Evolutionary conservation across 2,113 vertebrate genomes (phyloP).

Genomic region (Brachyistius frenatus): DNA sequence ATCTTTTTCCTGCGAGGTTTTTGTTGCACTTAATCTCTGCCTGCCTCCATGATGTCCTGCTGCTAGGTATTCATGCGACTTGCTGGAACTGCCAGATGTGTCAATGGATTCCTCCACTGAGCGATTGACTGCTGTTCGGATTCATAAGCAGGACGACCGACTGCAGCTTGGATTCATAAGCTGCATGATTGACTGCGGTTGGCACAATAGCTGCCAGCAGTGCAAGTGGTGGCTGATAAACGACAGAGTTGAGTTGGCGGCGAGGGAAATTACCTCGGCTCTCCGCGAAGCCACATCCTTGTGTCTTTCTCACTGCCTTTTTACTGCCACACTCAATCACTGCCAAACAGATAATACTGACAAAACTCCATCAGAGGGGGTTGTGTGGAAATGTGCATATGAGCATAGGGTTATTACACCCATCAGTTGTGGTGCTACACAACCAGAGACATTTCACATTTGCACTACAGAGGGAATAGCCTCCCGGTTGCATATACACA

Average conservation of each 20-base stretch:
- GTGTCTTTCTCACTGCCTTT: constrained; percentile 74
- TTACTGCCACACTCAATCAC: constrained; percentile 81
- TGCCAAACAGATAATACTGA: constrained; percentile 76
- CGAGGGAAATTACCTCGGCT: constrained; percentile 80
- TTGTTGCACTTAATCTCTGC: constrained; percentile 48
- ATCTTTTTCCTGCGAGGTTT: constrained; percentile 11
- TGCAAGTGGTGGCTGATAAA: constrained; percentile 81
- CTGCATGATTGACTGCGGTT: constrained; percentile 81
- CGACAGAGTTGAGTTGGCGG: constrained; percentile 66
- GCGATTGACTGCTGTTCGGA: constrained; percentile 75
- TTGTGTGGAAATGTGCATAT: constrained; percentile 60
- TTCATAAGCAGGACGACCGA: constrained; percentile 79
- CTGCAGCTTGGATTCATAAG: constrained; percentile 72
- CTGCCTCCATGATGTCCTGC: constrained; percentile 45
- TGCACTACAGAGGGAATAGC: constrained; percentile 43
- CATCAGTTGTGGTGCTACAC: constrained; percentile 59
- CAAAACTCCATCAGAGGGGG: constrained; percentile 49
- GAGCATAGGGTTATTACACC: constrained; percentile 62
- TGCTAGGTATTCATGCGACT: constrained; percentile 55
- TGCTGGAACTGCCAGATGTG: constrained; percentile 70
- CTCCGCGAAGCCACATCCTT: constrained; percentile 69
- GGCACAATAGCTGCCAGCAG: constrained; percentile 80
- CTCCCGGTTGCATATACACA: constrained; percentile 42
- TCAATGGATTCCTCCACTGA: constrained; percentile 70
- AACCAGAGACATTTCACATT: constrained; percentile 48